phyloP scores from a whole-genome alignment of 2,797 vertebrate genomes.

The Hydrocynus forskahlii region DNA sequence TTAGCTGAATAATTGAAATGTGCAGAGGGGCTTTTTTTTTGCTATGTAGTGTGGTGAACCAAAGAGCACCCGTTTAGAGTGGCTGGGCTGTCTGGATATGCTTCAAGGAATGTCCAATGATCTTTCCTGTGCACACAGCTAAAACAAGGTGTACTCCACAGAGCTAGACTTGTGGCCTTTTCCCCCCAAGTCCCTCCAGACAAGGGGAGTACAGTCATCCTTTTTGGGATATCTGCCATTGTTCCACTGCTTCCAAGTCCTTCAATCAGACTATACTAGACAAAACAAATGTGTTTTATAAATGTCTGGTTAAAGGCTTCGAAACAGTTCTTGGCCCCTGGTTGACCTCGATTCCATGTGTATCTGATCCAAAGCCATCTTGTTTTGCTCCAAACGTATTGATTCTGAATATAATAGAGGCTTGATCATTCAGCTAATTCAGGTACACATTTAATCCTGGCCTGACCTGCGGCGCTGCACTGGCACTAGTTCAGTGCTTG shows the following conservation, averaged over 20 bases:
- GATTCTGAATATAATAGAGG: neutral
- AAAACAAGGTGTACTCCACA: slow-evolving; percentile 62
- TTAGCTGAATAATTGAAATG: neutral
- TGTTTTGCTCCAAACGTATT: neutral
- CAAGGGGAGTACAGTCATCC: slow-evolving; percentile 62
- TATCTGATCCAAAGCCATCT: slow-evolving; percentile 8
- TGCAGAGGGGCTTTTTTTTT: slow-evolving; percentile 12
- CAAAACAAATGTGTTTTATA: slow-evolving; percentile 6
- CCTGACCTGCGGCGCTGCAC: slow-evolving; percentile 23
- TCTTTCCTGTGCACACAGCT: slow-evolving; percentile 65
- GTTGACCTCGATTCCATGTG: slow-evolving; percentile 33
- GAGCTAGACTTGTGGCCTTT: slow-evolving; percentile 57
- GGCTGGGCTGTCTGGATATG: slow-evolving; percentile 43
- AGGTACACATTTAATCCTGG: slow-evolving; percentile 47
- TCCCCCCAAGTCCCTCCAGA: slow-evolving; percentile 53
- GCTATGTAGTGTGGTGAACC: slow-evolving; percentile 33
- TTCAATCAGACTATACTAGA: slow-evolving; percentile 30
- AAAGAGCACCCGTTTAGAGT: slow-evolving; percentile 26
- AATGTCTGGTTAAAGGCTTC: slow-evolving; percentile 37
- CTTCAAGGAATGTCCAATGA: slow-evolving; percentile 58
- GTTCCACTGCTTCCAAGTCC: slow-evolving; percentile 34
- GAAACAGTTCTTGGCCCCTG: slow-evolving; percentile 25
- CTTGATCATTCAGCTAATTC: slow-evolving; percentile 26
- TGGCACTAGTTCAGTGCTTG: slow-evolving; percentile 17
- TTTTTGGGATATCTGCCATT: slow-evolving; percentile 49